Conservation (phyloP, 1,140 invertebrate genomes). For the Phenacoccus solenopsis region DNA sequence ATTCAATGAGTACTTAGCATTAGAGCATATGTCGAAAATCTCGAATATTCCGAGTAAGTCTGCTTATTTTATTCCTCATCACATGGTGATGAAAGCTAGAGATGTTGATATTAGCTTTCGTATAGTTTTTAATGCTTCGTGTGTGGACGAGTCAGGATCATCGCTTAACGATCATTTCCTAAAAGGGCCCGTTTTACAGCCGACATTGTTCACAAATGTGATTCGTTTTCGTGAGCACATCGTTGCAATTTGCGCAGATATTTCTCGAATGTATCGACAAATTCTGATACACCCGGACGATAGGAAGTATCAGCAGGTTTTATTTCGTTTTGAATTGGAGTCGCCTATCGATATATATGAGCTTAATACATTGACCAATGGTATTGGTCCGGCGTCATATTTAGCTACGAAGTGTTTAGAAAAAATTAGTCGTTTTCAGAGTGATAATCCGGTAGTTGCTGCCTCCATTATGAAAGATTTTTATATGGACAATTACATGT, state of each 20-base stretch:
- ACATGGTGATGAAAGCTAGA: slow-evolving; percentile 3
- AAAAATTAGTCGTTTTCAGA: slow-evolving; percentile 26
- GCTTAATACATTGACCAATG: slow-evolving; percentile 33
- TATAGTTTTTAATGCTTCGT: slow-evolving; percentile 32
- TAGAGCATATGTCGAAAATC: neutral
- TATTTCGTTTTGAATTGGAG: slow-evolving; percentile 27
- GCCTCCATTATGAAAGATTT: slow-evolving; percentile 31
- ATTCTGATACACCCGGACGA: slow-evolving; percentile 29
- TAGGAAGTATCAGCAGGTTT: slow-evolving; percentile 26
- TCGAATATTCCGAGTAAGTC: neutral
- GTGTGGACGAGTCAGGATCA: slow-evolving; percentile 23
- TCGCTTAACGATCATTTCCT: slow-evolving; percentile 32
- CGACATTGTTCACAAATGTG: slow-evolving; percentile 29
- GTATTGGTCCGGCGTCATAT: slow-evolving; percentile 30
- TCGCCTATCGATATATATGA: slow-evolving; percentile 27
- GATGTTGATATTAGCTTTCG: slow-evolving; percentile 26
- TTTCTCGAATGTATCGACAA: slow-evolving; percentile 34
- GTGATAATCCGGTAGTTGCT: slow-evolving; percentile 27
- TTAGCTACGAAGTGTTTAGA: slow-evolving; percentile 30
- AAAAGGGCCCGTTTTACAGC: slow-evolving; percentile 25
- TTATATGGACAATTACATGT: slow-evolving; percentile 35
- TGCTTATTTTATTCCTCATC: slow-evolving; percentile 22
- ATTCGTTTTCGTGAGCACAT: slow-evolving; percentile 28
- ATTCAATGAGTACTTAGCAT: neutral
- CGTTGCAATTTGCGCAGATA: slow-evolving; percentile 31